Evolutionary conservation across 1,140 invertebrate genomes (phyloP), one percentile per base, ranked within the genome.

Genomic region (Apolygus lucorum): DNA sequence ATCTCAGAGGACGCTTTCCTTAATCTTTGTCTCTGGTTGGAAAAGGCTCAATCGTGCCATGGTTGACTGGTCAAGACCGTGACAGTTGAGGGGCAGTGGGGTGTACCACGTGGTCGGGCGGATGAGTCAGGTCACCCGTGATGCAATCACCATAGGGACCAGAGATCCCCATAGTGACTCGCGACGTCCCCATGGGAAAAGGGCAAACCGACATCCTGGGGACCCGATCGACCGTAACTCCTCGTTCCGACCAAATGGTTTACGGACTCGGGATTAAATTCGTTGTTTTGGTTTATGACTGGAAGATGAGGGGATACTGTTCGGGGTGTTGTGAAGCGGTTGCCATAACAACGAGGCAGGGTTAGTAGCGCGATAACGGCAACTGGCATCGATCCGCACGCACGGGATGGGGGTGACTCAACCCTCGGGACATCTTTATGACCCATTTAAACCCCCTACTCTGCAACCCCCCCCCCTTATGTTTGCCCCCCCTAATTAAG

Each of bases 371-470:
- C 63, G 66, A 67, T 67, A 67, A 67, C 34, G 66, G 26, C 26
- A 2, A 21, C 34, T 67, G 8, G 8, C 34, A 49, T 49, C 34
- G 34, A 49, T 49, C 34, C 34, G 17, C 34, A 49, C 8, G 8
- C 34, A 49, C 8, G 8, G 34, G 34, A 49, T 49, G 29, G 14
- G 29, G 25, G 25, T 52, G 66, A 67, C 66, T 49, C 42, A 67
- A 21, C 66, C 63, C 25, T 27, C 42, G 17, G 29, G 66, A 67
- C 66, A 67, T 67, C 66, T 67, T 67, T 67, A 67, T 67, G 66
- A 67, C 66, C 66, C 66, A 67, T 67, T 67, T 67, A 67, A 66
- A 67, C 63, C 26, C 63, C 63, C 28, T n/a, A n/a, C 28, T n/a
- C 63, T 64, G 28, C 25, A 21, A 26, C 25, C 17, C 2, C 1